phyloP scores from a whole-genome alignment of 2,888 invertebrate genomes.

The Girardia tigrina region DNA sequence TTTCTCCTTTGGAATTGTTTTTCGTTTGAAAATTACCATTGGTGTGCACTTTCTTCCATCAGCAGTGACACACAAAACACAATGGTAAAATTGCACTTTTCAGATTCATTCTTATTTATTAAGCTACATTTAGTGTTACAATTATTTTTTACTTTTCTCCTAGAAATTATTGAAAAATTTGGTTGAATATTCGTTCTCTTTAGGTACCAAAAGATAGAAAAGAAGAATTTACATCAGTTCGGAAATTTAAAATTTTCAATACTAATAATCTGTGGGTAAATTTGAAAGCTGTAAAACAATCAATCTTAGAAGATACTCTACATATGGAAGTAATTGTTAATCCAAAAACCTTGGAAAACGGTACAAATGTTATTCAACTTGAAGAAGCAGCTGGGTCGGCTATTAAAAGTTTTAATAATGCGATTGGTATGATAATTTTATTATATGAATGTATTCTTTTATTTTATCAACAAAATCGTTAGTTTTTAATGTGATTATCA shows the following conservation, averaged over 20 bases:
- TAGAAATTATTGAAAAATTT: background rate
- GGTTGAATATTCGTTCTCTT: background rate
- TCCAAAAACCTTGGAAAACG: conserved; percentile 67
- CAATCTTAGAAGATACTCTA: conserved; percentile 65
- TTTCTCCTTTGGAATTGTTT: too few species aligned
- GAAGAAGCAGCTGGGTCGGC: conserved; percentile 98
- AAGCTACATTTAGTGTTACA: too few species aligned
- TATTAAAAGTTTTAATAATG: conserved; percentile 89
- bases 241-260: conserved; percentile 70
- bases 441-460: too few species aligned
- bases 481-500: too few species aligned
- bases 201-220: conserved; percentile 44
- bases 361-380: conserved; percentile 81
- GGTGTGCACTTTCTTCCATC: too few species aligned
- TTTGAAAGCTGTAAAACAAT: conserved; percentile 71
- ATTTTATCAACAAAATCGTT: too few species aligned
- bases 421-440: conserved; percentile 56
- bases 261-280: conserved; percentile 98
- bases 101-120: too few species aligned
- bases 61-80: too few species aligned
- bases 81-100: too few species aligned
- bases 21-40: too few species aligned
- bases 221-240: conserved; percentile 96
- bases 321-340: conserved; percentile 96
- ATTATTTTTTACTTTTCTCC: too few species aligned